Evolutionary conservation across 2,888 invertebrate species (phyloP).

Genomic region (Drosophila phalerata): DNA sequence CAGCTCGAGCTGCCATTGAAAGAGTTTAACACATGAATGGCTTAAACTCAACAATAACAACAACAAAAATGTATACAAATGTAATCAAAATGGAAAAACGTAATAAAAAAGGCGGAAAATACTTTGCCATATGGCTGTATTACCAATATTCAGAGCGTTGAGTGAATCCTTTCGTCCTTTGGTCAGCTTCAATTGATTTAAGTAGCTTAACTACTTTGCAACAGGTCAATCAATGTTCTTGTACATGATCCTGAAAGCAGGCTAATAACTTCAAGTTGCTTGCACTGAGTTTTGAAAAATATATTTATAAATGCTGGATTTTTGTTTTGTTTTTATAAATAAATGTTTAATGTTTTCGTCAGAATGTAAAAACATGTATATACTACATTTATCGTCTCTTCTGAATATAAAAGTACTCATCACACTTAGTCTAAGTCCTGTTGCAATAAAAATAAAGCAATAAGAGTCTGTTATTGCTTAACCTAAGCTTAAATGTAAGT

Average conservation of each 20-base stretch:
- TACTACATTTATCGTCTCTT: too few species aligned
- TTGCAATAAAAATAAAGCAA: too few species aligned
- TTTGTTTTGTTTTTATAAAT: too few species aligned
- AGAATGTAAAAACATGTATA: background rate
- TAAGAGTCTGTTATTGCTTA: too few species aligned
- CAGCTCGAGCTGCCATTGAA: conserved; percentile 38
- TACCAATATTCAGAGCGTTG: conserved; percentile 31
- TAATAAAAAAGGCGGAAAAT: conserved; percentile 62
- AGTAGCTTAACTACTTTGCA: conserved; percentile 41
- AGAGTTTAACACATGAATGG: conserved; percentile 25
- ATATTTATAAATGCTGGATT: background rate
- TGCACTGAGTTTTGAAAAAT: background rate
- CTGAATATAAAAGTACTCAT: too few species aligned
- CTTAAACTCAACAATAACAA: conserved; percentile 10
- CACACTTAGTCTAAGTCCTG: too few species aligned
- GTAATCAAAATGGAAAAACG: conserved; percentile 44
- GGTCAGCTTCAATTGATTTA: conserved; percentile 35
- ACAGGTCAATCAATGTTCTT: conserved; percentile 18
- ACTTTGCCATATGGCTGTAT: conserved; percentile 49
- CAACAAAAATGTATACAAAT: background rate
- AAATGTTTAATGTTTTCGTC: too few species aligned
- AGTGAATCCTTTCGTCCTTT: conserved; percentile 14
- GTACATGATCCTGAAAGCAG: background rate
- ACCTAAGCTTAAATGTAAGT: too few species aligned
- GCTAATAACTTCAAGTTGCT: conserved; percentile 1